phyloP scores from a whole-genome alignment of 2,888 invertebrate species.

The Standfussiana lucernea region DNA sequence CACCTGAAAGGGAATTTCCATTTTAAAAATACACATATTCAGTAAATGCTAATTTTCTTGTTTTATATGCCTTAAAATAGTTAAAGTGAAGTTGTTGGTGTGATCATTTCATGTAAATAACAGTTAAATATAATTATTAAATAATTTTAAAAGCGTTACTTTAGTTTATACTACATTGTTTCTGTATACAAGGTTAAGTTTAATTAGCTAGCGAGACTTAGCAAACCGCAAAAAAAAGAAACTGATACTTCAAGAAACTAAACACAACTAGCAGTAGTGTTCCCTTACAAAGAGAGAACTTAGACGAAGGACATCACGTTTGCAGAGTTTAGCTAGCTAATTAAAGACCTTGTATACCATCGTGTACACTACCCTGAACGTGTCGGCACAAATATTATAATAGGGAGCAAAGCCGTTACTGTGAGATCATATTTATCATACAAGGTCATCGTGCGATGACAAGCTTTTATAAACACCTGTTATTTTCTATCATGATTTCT shows the following conservation, averaged over 20 bases:
- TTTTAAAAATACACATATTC: background rate
- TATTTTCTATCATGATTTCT: too few species aligned
- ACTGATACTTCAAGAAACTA: background rate
- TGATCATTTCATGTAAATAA: background rate
- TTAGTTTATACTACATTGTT: background rate
- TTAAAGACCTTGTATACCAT: too few species aligned
- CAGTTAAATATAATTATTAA: background rate
- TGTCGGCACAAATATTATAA: too few species aligned
- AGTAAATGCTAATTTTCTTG: background rate
- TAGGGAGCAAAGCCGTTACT: background rate
- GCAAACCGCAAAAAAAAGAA: background rate
- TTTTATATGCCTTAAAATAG: background rate
- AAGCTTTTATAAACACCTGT: too few species aligned
- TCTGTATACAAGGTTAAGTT: background rate
- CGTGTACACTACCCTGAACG: too few species aligned
- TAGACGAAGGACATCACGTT: too few species aligned
- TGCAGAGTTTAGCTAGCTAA: too few species aligned
- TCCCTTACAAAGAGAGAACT: too few species aligned
- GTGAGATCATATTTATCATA: background rate
- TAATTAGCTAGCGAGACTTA: background rate
- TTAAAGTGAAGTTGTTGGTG: background rate
- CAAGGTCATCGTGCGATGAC: too few species aligned
- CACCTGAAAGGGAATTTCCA: conserved; percentile 31
- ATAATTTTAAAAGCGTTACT: background rate
- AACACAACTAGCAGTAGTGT: background rate